These are phyloP conservation scores for Catocala sponsa DNA, from an alignment of 2,888 invertebrate genomes.

Conservation along the genomic window DNA sequence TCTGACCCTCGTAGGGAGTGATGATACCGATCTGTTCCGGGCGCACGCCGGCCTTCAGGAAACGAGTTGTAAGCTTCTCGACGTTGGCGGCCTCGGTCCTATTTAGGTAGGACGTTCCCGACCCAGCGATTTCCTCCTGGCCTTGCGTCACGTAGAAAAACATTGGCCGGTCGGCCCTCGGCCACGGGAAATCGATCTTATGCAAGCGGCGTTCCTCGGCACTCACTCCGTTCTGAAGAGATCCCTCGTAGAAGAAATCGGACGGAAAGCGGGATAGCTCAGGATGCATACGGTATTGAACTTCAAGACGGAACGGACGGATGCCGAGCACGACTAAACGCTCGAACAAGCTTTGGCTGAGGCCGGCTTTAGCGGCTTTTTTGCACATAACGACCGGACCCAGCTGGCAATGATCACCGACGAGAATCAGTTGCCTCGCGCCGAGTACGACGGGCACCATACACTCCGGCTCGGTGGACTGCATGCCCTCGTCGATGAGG, in stretches of 20 bases:
- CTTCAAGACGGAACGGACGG: constrained; percentile 98
- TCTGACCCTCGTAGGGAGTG: constrained; percentile 99
- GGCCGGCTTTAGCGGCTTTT: constrained; percentile 98
- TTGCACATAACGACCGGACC: constrained; percentile 99
- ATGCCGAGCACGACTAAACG: constrained; percentile 98
- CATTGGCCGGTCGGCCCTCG: constrained; percentile 98
- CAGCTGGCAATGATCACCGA: constrained; percentile 99
- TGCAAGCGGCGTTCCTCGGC: constrained; percentile 96
- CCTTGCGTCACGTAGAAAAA: constrained; percentile 99
- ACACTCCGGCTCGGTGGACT: constrained; percentile 98
- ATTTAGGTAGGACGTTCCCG: constrained; percentile 99
- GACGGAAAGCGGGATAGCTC: constrained; percentile 99
- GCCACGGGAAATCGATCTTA: constrained; percentile 99
- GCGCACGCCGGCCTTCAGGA: constrained; percentile 97
- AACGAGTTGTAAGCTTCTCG: constrained; percentile 98
- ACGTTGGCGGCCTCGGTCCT: constrained; percentile 99
- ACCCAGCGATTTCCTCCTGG: constrained; percentile 99
- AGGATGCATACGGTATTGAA: constrained; percentile 99
- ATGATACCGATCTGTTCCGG: constrained; percentile 99
- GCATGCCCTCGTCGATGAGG: constrained; percentile 98
- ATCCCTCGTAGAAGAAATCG: constrained; percentile 99
- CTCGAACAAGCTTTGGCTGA: constrained; percentile 99
- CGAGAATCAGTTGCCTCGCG: constrained; percentile 98
- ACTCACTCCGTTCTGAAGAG: constrained; percentile 99
- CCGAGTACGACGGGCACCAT: constrained; percentile 99